Conservation (phyloP, 2,888 invertebrate species). For the Perizoma flavofasciatum region DNA sequence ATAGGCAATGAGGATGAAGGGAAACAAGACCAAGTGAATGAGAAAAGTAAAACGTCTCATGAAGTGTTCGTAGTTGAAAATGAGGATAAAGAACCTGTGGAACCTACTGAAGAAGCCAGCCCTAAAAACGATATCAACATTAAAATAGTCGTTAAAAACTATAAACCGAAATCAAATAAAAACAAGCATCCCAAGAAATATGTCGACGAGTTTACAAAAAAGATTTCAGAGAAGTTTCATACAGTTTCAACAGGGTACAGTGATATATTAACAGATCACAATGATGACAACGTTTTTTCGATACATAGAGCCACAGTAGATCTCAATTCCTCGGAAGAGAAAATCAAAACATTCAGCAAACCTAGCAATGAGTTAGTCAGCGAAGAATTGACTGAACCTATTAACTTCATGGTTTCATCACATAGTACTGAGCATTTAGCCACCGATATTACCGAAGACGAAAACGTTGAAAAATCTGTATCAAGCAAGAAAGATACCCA, state of each 20-base stretch:
- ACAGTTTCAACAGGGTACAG: slow-evolving; percentile 66
- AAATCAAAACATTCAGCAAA: slow-evolving; percentile 34
- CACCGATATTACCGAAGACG: slow-evolving; percentile 31
- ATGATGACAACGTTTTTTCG: slow-evolving; percentile 50
- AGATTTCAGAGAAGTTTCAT: slow-evolving; percentile 62
- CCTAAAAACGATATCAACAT: slow-evolving; percentile 65
- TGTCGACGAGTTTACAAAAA: slow-evolving; percentile 52
- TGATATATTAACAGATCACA: slow-evolving; percentile 41
- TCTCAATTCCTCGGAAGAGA: slow-evolving; percentile 48
- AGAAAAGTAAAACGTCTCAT: slow-evolving; percentile 40
- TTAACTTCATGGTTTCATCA: slow-evolving; percentile 30
- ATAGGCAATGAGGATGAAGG: slow-evolving; percentile 46
- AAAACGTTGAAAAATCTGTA: slow-evolving; percentile 20
- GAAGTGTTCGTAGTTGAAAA: slow-evolving; percentile 54
- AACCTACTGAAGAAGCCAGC: slow-evolving; percentile 39
- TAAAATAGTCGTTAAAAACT: slow-evolving; percentile 63
- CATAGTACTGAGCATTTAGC: slow-evolving; percentile 31
- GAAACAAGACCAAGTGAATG: slow-evolving; percentile 13
- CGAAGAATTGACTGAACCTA: slow-evolving; percentile 30
- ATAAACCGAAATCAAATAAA: slow-evolving; percentile 46
- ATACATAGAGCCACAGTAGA: slow-evolving; percentile 57
- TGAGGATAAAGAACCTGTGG: slow-evolving; percentile 34
- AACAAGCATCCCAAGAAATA: slow-evolving; percentile 32
- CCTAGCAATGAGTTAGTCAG: slow-evolving; percentile 23
- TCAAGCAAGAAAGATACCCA: slow-evolving; percentile 28